Evolutionary conservation across 2,888 invertebrate species (phyloP), one percentile per base, ranked within the genome.

Genomic region (Aphelenchoides bicaudatus): DNA sequence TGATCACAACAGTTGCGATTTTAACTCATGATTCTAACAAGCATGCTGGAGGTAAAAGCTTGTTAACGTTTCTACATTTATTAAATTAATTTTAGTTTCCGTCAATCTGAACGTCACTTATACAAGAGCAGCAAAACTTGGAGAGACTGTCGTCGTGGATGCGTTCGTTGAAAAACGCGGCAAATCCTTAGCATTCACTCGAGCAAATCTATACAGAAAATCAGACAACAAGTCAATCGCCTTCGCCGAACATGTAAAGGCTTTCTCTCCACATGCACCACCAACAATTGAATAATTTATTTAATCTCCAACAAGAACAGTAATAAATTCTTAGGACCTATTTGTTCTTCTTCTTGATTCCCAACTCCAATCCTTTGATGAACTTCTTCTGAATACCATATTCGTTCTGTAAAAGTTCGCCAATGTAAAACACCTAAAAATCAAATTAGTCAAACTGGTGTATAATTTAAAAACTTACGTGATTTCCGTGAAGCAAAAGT

Each of bases 71-170:
- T 13, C 16, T 19, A 10, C 46, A 19, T 43, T 19, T 8, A 19
- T 13, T 13, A 10, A 10, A 10, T 19, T 25, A n/a, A 85, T 87
- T 50, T 90, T 90, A 21, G 88, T 90, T 0, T 88, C 89, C 6
- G 86, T 91, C 23, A 88, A 90, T 76, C 81, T 93, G 29, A 87
- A 87, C 81, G 84, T 92, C 2, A 91, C 89, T 66, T 92, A 87
- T 76, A 78, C 90, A 73, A 86, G 86, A 73, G 86, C 87, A 27
- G 91, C 88, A 0, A 84, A 83, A 68, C 84, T 86, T 67, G 91
- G 91, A 1, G 89, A 91, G 66, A 85, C 86, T 48, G 83, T 93
- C 43, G 82, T 87, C 63, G 85, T 92, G 4, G 87, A 89, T 78
- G 88, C 90, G 0, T 84, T 84, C 58, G 89, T 89, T 0, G 80